phyloP scores from a whole-genome alignment of 1,140 invertebrate species.

The Drosophila lacertosa region DNA sequence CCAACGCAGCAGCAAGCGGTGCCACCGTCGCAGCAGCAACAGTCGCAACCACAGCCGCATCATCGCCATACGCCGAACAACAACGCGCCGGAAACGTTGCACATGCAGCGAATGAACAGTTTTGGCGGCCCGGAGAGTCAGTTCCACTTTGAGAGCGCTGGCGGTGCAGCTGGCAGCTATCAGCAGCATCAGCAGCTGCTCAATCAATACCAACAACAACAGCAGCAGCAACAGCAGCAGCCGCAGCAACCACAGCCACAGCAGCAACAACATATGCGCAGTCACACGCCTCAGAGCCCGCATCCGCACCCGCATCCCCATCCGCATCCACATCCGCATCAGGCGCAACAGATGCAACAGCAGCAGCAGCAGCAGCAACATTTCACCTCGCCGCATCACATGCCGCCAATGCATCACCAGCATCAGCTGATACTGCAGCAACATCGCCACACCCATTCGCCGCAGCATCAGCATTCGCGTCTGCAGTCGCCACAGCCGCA shows the following conservation, averaged over 20 bases:
- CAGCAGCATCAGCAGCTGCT: conserved; percentile 75
- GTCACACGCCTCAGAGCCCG: conserved; percentile 79
- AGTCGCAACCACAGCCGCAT: conserved; percentile 30
- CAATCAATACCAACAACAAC: conserved; percentile 77
- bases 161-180: conserved; percentile 58
- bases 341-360: conserved; percentile 62
- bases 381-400: conserved; percentile 74
- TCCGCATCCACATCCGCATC: conserved; percentile 49
- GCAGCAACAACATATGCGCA: conserved; percentile 67
- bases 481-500: conserved; percentile 74
- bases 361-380: conserved; percentile 63
- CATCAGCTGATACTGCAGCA: conserved; percentile 72
- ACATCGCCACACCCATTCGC: conserved; percentile 72
- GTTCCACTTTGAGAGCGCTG: conserved; percentile 73
- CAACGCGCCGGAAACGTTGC: conserved; percentile 55
- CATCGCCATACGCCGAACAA: conserved; percentile 54
- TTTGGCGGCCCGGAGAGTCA: conserved; percentile 73
- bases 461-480: conserved; percentile 70
- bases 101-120: conserved; percentile 73
- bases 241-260: conserved; percentile 61
- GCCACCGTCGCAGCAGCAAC: conserved; percentile 41
- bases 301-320: conserved; percentile 56
- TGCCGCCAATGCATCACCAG: conserved; percentile 77
- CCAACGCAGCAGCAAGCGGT: conserved; percentile 57
- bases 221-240: conserved; percentile 58